Evolutionary conservation across 2,113 vertebrate species (phyloP), one percentile per base, ranked within the genome.

Genomic region (Gallinago paraguaiae): DNA sequence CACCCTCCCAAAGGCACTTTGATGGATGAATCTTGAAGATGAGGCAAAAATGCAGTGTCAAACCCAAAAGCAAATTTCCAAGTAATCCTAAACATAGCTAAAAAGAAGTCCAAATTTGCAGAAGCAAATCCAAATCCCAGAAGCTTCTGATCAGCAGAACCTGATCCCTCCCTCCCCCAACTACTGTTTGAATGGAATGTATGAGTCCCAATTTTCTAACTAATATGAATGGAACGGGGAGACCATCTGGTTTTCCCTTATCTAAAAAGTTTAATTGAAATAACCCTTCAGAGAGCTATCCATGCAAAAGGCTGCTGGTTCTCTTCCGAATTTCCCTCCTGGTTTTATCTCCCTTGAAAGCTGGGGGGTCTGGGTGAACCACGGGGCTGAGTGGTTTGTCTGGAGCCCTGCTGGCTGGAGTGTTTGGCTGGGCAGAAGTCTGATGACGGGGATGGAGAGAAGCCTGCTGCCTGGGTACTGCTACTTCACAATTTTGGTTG

Each of bases 251-350:
- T 50, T 76, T 71, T 56, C 10, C 23, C 22, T 60, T 46, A 7
- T 13, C 43, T 4, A 2, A 17, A 17, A 81, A 79, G 53, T 13
- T 67, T 39, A 24, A 7, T 10, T 77, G 41, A 51, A 43, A 22
- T 25, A 74, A 45, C n/a, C 33, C 17, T 30, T 0, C 57, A 31
- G 39, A 87, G 64, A 54, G 53, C 51, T 53, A 16, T 53, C 39
- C 10, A 4, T 17, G 35, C 3, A 1, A 50, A 33, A 45, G 27
- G 65, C 25, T 20, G 9, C n/a, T 75, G 23, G 10, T 79, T 45
- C n/a, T 68, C 1, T 53, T 54, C 46, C 0, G 0, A 8, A 18
- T 74, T 46, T 35, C 8, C 18, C 12, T 10, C 6, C 13, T 17
- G 20, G 5, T 35, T 65, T 91, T 69, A 27, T 24, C 20, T 82